phyloP scores from a whole-genome alignment of 2,113 vertebrate genomes.

The Stigmatopora argus region DNA sequence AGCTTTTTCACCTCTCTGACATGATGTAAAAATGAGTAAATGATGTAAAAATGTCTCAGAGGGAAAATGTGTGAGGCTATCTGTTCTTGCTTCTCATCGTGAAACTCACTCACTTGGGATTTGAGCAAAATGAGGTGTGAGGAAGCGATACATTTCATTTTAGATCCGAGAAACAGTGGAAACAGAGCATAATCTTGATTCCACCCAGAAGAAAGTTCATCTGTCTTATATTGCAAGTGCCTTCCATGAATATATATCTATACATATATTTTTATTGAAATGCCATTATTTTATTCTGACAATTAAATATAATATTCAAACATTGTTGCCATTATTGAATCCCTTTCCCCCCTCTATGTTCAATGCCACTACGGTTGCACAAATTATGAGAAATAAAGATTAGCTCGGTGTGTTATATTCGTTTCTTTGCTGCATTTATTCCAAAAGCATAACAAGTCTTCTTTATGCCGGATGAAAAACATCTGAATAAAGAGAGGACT shows the following conservation, averaged over 20 bases:
- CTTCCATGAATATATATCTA: neutral
- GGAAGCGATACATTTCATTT: slow-evolving; percentile 10
- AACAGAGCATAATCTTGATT: neutral
- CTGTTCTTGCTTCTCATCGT: slow-evolving; percentile 14
- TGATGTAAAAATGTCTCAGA: slow-evolving; percentile 16
- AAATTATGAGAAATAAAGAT: neutral
- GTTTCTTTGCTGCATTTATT: neutral
- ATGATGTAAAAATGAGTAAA: slow-evolving; percentile 8
- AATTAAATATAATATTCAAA: too few relatives aligned
- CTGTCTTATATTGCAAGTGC: neutral
- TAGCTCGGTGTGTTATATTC: neutral
- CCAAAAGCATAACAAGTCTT: neutral
- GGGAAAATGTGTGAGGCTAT: slow-evolving; percentile 23
- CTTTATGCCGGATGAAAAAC: neutral
- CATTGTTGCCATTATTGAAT: too few relatives aligned
- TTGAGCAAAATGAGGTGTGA: slow-evolving; percentile 6
- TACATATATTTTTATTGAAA: neutral
- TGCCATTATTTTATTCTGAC: neutral
- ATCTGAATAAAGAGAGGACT: neutral
- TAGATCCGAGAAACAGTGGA: slow-evolving; percentile 4
- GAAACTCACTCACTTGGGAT: slow-evolving; percentile 24
- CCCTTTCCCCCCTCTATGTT: neutral
- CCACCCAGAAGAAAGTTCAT: neutral
- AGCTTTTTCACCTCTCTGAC: slow-evolving; percentile 6
- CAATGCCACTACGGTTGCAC: neutral